These are phyloP conservation scores for Hyles vespertilio DNA, from an alignment of 1,140 invertebrate genomes.

Conservation along the genomic window DNA sequence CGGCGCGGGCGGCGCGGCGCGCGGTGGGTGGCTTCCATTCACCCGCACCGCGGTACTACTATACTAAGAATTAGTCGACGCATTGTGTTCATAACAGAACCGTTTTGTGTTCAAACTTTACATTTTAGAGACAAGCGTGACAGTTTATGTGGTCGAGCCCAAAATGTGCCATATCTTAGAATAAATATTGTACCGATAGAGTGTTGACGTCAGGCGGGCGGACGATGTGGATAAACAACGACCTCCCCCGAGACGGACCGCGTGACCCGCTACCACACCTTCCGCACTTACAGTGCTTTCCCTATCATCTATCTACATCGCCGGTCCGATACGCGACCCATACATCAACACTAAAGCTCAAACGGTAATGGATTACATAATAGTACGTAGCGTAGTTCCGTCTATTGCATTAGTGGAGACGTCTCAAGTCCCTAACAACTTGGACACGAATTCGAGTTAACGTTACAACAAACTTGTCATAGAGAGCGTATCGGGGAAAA, in stretches of 20 bases:
- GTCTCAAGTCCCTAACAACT: slow-evolving; percentile 42
- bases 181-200: slow-evolving; percentile 26
- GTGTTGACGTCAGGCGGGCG: slow-evolving; percentile 34
- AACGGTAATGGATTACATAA: slow-evolving; percentile 13
- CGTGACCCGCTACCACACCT: slow-evolving; percentile 25
- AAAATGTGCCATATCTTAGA: slow-evolving; percentile 11
- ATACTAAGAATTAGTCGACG: too few relatives aligned
- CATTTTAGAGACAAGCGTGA: too few relatives aligned
- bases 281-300: slow-evolving; percentile 8
- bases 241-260: slow-evolving; percentile 35
- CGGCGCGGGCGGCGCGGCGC: too few relatives aligned
- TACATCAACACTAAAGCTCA: neutral
- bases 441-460: slow-evolving; percentile 50
- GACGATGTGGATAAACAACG: slow-evolving; percentile 33
- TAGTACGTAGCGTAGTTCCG: neutral
- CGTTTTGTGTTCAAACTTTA: too few relatives aligned
- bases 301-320: slow-evolving; percentile 1
- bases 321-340: neutral
- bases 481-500: neutral
- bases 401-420: slow-evolving; percentile 19
- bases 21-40: too few relatives aligned
- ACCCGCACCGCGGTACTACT: too few relatives aligned
- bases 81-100: too few relatives aligned
- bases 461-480: slow-evolving; percentile 21
- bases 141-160: neutral